Evolutionary conservation across 2,113 vertebrate species (phyloP), one percentile per base, ranked within the genome.

Genomic region (Chrysemys picta): DNA sequence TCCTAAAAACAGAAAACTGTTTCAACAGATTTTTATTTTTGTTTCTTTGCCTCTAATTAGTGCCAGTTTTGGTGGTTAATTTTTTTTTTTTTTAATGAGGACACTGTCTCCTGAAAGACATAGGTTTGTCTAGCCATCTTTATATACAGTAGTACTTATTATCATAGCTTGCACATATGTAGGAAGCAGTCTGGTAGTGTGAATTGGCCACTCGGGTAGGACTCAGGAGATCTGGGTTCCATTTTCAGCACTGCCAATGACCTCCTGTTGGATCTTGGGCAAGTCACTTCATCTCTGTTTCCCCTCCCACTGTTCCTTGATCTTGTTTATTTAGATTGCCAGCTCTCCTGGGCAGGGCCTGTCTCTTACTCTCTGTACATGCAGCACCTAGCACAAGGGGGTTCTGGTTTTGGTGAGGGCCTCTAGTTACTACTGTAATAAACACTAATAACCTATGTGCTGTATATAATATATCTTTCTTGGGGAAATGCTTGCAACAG

Each of bases 261-360:
- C 22, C 84, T 81, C 0, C 0, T 50, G 1, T 1, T 1, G 24
- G 80, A 25, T 49, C 83, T 75, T 89, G 1, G 0, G 89, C 85
- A 38, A 5, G 83, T 84, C 8, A 35, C 0, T 31, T 82, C 8
- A 0, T 0, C 72, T 80, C 0, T 42, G 1, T 69, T 69, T 3
- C 29, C 42, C 72, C 24, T 75, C 1, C 42, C 54, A 45, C 6
- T 2, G 45, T 1, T 79, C 65, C 84, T 89, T n/a, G 19, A 56
- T 38, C 95, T 91, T 56, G 52, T 1, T 2, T 45, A 16, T 25
- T 47, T 78, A 78, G 75, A 13, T 78, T 16, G 6, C 25, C n/a
- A 47, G 25, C 24, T 78, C 6, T 78, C 45, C 25, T 25, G 42
- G 24, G 42, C 8, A 38, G 19, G 19, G 65, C 35, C 17, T 78